Base-by-base conservation (phyloP, 2,113 vertebrate genomes). In the Zosterops japonicus region DNA sequence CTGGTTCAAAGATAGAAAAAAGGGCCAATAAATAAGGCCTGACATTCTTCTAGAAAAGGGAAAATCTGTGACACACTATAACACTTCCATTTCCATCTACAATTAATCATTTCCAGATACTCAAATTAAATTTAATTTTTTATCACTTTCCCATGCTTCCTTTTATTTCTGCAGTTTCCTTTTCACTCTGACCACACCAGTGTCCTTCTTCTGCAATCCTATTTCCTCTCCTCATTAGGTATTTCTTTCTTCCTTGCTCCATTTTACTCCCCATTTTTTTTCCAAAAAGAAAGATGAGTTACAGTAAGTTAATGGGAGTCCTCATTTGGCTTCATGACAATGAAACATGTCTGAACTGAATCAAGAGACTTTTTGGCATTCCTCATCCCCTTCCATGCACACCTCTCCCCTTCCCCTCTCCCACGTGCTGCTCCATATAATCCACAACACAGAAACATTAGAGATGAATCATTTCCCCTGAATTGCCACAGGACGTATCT, bases 391-490 rank as follows among this genome's bases (percentile, higher is more conserved):
- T 71, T 78, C 53, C 75, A 50, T 20, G 60, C 8, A 1, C 36
- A 47, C 4, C 17, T 60, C n/a, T 35, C 42, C 5, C 83, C 25
- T 71, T 29, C 91, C 67, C 39, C 42, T 88, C 47, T 93, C 44
- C 1, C 39, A 44, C 18, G 63, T 0, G 8, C 80, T 35, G 61
- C 50, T 92, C 71, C 42, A 50, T 6, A 83, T 49, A 75, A 85
- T 76, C 78, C 81, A 88, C 15, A 20, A 64, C 87, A 87, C 39
- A 88, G 41, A 59, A 86, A 93, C 85, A 96, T 92, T 80, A 90
- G 95, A 90, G 87, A 96, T 97, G 87, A 92, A 91, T 93, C 84
- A 88, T 95, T 95, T 94, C 78, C 49, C 33, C 41, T 74, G 55
- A 77, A 85, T 82, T 94, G 81, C 80, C 88, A 92, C 47, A 97